Conservation (phyloP, 2,113 vertebrate species). For the Elanus axillaris region DNA sequence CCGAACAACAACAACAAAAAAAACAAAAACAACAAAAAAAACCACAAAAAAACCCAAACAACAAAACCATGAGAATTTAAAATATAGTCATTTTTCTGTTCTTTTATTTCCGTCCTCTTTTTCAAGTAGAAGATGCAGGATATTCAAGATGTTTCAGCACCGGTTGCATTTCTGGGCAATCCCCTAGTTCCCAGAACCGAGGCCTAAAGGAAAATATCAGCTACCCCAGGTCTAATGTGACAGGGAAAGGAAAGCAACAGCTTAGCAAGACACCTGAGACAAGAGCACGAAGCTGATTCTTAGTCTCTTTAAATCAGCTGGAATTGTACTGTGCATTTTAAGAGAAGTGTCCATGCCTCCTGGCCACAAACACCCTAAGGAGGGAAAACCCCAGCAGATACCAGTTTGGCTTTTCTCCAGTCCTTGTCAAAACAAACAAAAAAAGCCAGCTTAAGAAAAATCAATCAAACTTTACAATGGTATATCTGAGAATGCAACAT, state of each 20-base stretch:
- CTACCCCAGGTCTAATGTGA: not conserved
- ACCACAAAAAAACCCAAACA: no score
- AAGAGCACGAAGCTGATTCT: not conserved
- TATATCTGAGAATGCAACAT: not conserved
- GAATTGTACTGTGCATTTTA: not conserved
- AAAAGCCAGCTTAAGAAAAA: not conserved
- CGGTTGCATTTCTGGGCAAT: not conserved
- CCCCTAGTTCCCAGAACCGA: not conserved
- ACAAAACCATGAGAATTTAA: not conserved
- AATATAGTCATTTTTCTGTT: not conserved
- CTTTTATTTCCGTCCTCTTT: not conserved
- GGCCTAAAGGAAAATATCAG: not conserved
- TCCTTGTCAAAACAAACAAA: not conserved
- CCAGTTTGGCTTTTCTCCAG: not conserved
- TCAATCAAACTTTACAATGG: not conserved
- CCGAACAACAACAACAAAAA: no score
- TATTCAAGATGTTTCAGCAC: not conserved
- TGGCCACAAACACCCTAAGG: not conserved
- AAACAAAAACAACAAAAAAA: no score
- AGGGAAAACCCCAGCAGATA: not conserved
- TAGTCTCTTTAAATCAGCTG: not conserved
- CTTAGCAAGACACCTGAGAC: not conserved
- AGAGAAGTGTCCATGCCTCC: not conserved
- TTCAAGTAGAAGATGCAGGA: not conserved
- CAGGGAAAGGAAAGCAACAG: not conserved